These are phyloP conservation scores for Prunella himalayana DNA, from an alignment of 2,113 vertebrate genomes.

Conservation along the genomic window DNA sequence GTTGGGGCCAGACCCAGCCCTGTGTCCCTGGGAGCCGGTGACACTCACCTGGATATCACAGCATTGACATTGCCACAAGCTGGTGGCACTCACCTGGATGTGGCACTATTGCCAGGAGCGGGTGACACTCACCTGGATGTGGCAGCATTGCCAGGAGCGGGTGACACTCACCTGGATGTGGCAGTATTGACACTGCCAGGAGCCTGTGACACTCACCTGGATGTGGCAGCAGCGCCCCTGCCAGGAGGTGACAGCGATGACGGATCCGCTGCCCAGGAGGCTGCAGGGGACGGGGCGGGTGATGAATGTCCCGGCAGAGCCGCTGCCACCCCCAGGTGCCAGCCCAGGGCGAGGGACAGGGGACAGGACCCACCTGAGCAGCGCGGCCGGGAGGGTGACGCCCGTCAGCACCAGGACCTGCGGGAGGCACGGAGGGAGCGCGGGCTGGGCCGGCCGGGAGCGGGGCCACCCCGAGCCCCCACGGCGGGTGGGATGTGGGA, in stretches of 20 bases:
- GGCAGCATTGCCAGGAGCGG: neutral
- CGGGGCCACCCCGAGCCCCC: neutral
- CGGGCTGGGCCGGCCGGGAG: neutral
- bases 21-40: neutral
- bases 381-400: neutral
- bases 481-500: neutral
- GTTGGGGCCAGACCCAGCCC: neutral
- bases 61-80: neutral
- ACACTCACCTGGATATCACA: neutral
- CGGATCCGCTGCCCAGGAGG: conserved; percentile 25
- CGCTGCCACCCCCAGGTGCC: neutral
- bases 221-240: neutral
- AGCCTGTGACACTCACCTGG: neutral
- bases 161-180: too few relatives aligned
- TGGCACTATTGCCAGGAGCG: neutral
- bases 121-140: neutral
- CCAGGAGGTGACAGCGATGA: neutral
- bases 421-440: neutral
- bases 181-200: too few relatives aligned
- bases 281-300: neutral
- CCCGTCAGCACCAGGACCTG: neutral
- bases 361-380: conserved; percentile 27
- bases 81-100: neutral
- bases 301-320: neutral
- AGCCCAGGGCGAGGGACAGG: neutral